These are phyloP conservation scores for Mnemiopsis leidyi DNA, from an alignment of 37 sponge, comb jelly and placozoan genomes.

Conservation along the genomic window DNA sequence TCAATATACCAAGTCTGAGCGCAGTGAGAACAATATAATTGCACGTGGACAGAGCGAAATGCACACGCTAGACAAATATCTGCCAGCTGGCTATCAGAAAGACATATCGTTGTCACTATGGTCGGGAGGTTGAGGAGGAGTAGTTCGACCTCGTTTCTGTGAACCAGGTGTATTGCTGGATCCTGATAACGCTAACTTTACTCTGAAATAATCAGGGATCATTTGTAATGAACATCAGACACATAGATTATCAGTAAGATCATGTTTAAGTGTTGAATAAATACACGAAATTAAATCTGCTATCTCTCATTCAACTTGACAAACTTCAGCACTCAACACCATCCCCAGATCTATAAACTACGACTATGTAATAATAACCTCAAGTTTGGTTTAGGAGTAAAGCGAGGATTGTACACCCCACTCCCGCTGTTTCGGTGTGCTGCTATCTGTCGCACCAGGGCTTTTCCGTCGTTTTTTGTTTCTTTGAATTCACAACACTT, in stretches of 20 bases:
- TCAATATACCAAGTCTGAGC: no score
- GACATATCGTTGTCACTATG: constrained; percentile 11
- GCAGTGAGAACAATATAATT: no score
- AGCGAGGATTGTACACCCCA: not conserved
- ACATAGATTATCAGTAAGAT: not conserved
- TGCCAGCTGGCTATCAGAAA: no score
- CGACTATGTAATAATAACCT: no score
- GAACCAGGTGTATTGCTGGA: not conserved
- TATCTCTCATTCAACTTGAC: not conserved
- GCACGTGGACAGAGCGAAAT: no score
- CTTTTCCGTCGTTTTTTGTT: constrained; percentile 52
- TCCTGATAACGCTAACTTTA: not conserved
- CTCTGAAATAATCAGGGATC: no score
- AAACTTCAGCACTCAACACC: not conserved
- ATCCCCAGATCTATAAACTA: no score
- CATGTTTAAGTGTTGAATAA: not conserved
- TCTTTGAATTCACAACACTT: constrained; percentile 56
- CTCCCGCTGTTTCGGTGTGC: constrained; percentile 6
- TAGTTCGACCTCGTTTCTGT: not conserved
- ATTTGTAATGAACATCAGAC: not conserved
- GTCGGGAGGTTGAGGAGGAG: not conserved
- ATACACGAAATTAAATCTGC: not conserved
- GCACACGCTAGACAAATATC: no score
- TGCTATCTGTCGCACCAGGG: constrained; percentile 34
- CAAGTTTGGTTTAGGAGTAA: not conserved